Percentiles rank a stretch among this genome's conserved stretches.
Conservation (phyloP, 37 sponge, comb jelly and placozoan species). For the Eunapius fragilis region DNA sequence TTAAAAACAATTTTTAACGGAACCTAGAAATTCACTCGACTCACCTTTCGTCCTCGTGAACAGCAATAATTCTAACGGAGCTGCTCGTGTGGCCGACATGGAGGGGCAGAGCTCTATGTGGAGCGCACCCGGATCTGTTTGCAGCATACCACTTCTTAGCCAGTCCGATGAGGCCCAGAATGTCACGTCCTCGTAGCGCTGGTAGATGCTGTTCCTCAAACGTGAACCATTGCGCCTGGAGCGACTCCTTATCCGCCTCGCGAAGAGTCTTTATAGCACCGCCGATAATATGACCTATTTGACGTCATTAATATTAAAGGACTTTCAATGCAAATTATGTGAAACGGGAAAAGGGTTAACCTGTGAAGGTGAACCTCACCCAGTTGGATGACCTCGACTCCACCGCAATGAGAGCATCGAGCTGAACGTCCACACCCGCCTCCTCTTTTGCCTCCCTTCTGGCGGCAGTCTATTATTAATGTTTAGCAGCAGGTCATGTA, state of each 20-base stretch:
- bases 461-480: slow-evolving; percentile 1
- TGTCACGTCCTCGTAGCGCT: slow-evolving; percentile 38
- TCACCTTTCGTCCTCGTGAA: not conserved
- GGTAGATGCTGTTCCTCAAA: slow-evolving; percentile 33
- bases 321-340: too few species aligned
- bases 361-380: slow-evolving; percentile 9
- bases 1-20: too few species aligned
- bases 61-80: slow-evolving; percentile 28
- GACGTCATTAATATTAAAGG: too few species aligned
- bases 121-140: slow-evolving; percentile 3
- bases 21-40: too few species aligned
- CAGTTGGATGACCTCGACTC: not conserved
- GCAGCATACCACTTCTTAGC: slow-evolving; percentile 43
- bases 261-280: slow-evolving; percentile 79
- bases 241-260: slow-evolving; percentile 78
- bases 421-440: not conserved
- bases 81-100: slow-evolving; percentile 37
- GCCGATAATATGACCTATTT: slow-evolving; percentile 62
- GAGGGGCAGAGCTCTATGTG: slow-evolving; percentile 17
- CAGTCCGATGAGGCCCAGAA: slow-evolving; percentile 37
- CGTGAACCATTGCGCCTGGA: slow-evolving; percentile 89
- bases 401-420: not conserved
- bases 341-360: too few species aligned
- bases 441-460: not conserved
- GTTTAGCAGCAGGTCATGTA: too few species aligned